phyloP scores from a whole-genome alignment of 2,888 invertebrate species.

The Argyresthia albistria region DNA sequence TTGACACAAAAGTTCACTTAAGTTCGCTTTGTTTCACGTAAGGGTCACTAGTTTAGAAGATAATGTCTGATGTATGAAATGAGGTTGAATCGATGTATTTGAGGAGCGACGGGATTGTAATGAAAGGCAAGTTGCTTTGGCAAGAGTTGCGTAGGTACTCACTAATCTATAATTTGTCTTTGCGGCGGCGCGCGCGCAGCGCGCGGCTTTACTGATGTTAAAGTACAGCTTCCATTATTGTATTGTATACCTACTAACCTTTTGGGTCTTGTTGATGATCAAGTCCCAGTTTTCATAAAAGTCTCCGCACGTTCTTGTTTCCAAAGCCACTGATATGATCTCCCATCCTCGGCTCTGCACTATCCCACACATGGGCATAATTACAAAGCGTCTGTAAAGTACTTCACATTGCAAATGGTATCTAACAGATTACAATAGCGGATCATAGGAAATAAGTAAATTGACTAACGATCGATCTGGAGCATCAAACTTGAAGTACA shows the following conservation, averaged over 20 bases:
- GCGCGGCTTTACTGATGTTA: no score
- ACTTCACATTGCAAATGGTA: background rate
- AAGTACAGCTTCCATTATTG: no score
- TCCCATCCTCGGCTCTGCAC: slow-evolving; percentile 56
- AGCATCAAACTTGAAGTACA: slow-evolving; percentile 51
- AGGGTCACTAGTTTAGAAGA: no score
- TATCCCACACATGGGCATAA: slow-evolving; percentile 58
- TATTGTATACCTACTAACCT: slow-evolving; percentile 25
- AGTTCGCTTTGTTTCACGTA: no score
- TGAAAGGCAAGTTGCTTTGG: no score
- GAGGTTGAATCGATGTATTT: no score
- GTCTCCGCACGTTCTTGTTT: slow-evolving; percentile 46
- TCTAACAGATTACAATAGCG: background rate
- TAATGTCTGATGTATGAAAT: no score
- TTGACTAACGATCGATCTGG: slow-evolving; percentile 50
- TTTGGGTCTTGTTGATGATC: slow-evolving; percentile 44
- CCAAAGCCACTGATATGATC: slow-evolving; percentile 56
- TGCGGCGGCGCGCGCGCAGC: no score
- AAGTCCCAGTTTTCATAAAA: slow-evolving; percentile 59
- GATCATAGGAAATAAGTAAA: background rate
- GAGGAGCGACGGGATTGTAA: no score
- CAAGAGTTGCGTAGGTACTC: no score
- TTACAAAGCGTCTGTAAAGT: slow-evolving; percentile 40
- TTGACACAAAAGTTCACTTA: no score
- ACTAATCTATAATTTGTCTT: no score